These are phyloP conservation scores for Echinarachnius parma DNA, from an alignment of 53 echinoderm and acorn worm species.

Conservation along the genomic window DNA sequence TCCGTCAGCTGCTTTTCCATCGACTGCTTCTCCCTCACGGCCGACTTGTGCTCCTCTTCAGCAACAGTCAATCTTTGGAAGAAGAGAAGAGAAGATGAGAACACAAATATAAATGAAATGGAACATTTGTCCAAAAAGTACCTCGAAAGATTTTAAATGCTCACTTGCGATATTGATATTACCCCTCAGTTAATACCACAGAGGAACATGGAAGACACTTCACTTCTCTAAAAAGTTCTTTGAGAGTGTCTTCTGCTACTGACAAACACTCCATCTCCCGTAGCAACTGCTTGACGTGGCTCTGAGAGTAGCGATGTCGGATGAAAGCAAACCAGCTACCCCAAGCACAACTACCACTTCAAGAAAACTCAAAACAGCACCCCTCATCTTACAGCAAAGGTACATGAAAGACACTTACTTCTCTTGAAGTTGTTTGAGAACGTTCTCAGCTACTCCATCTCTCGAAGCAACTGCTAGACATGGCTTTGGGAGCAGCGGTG, in stretches of 20 bases:
- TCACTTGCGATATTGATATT: too few relatives aligned
- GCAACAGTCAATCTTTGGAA: constrained; percentile 64
- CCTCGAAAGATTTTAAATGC: not conserved
- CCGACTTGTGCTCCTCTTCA: constrained; percentile 75
- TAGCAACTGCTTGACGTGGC: constrained; percentile 77
- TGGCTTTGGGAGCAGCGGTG: constrained; percentile 87
- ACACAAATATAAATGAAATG: not conserved
- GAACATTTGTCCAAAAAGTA: not conserved
- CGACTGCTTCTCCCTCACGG: constrained; percentile 76
- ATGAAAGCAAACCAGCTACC: constrained; percentile 96
- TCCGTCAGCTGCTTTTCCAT: constrained; percentile 87
- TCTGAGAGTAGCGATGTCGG: constrained; percentile 87
- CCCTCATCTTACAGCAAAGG: too few relatives aligned
- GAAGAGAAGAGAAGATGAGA: not conserved
- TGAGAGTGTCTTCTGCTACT: constrained; percentile 84
- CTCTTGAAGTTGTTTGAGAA: constrained; percentile 82
- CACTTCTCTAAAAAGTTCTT: too few relatives aligned
- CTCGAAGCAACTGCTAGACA: constrained; percentile 73
- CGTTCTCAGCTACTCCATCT: constrained; percentile 97
- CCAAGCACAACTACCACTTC: constrained; percentile 79
- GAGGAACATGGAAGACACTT: too few relatives aligned
- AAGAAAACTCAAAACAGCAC: too few relatives aligned
- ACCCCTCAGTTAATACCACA: too few relatives aligned
- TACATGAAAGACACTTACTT: constrained; percentile 91
- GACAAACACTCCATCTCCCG: constrained; percentile 88